A percentile compares a stretch with the other conserved stretches of the same genome.
These are phyloP conservation scores for Pterobdella sp. DNA, from an alignment of 2,888 invertebrate genomes.

Conservation along the genomic window DNA sequence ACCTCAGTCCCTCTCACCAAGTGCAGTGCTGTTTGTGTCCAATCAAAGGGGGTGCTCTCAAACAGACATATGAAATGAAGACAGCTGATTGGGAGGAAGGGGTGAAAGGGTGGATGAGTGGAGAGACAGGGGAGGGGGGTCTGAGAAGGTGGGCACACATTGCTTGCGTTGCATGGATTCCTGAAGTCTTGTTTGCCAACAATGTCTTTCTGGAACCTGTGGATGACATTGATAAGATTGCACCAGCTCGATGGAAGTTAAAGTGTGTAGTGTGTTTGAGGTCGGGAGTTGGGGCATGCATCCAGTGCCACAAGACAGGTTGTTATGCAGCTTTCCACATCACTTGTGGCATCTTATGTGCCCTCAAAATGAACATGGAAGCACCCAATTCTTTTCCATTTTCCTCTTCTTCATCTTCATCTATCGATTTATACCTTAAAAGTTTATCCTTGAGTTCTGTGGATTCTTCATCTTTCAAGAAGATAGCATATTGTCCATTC, in stretches of 20 bases:
- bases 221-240: slow-evolving; percentile 90
- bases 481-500: slow-evolving; percentile 89
- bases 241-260: slow-evolving; percentile 88
- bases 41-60: slow-evolving; percentile 94
- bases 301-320: slow-evolving; percentile 91
- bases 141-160: slow-evolving; percentile 87
- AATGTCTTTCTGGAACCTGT: slow-evolving; percentile 94
- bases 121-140: not conserved
- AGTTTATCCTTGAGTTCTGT: not conserved
- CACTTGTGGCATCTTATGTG: slow-evolving; percentile 91
- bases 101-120: slow-evolving; percentile 64
- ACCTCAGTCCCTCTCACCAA: slow-evolving; percentile 84
- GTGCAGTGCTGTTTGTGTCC: slow-evolving; percentile 97
- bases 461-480: slow-evolving; percentile 59
- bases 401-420: slow-evolving; percentile 34
- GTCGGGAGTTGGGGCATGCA: slow-evolving; percentile 76
- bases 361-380: slow-evolving; percentile 73
- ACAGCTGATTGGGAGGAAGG: not conserved
- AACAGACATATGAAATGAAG: slow-evolving; percentile 79
- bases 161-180: slow-evolving; percentile 96
- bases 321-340: slow-evolving; percentile 98
- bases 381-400: slow-evolving; percentile 61
- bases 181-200: slow-evolving; percentile 83
- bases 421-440: not conserved
- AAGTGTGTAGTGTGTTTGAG: slow-evolving; percentile 85